Evolutionary conservation across 2,797 vertebrate species (phyloP).

Genomic region (Thunnus albacares): DNA sequence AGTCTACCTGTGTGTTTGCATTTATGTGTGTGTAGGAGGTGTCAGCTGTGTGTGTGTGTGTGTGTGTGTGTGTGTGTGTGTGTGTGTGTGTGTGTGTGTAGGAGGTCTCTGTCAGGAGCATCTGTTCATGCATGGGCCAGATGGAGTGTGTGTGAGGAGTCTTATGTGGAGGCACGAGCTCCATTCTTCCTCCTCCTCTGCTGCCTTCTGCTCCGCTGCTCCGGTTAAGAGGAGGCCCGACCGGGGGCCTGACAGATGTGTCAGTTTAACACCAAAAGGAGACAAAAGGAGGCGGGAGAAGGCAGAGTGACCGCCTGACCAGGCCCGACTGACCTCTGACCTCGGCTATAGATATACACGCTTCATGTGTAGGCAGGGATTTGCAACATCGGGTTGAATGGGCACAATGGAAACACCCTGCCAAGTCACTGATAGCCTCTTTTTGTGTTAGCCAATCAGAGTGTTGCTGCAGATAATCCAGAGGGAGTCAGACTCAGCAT

Average conservation of each 20-base stretch:
- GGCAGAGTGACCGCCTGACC: conserved; percentile 45
- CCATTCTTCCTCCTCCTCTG: conserved; percentile 45
- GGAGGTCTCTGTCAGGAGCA: conserved; percentile 73
- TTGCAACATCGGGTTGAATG: neutral
- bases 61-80: conserved; percentile 32
- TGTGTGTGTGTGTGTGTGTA: conserved; percentile 32
- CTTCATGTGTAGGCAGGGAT: conserved; percentile 31
- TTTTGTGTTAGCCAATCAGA: conserved; percentile 40
- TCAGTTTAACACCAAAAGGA: conserved; percentile 60
- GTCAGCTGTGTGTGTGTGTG: conserved; percentile 41
- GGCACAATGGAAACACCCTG: conserved; percentile 8
- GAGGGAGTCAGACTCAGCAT: neutral
- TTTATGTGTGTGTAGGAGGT: conserved; percentile 34
- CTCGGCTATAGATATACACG: conserved; percentile 46
- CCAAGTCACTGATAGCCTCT: neutral
- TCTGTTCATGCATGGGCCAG: conserved; percentile 84
- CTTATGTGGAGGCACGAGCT: conserved; percentile 81
- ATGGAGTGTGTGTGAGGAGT: conserved; percentile 81
- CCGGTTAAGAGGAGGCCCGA: conserved; percentile 41
- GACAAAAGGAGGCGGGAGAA: conserved; percentile 57
- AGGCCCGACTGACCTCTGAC: conserved; percentile 59
- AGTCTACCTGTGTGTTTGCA: conserved; percentile 11
- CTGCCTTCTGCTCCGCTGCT: conserved; percentile 74
- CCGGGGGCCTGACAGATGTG: conserved; percentile 71
- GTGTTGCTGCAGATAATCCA: neutral